These are phyloP conservation scores for Phoenicopterus ruber DNA, from an alignment of 2,113 vertebrate species.

Conservation along the genomic window DNA sequence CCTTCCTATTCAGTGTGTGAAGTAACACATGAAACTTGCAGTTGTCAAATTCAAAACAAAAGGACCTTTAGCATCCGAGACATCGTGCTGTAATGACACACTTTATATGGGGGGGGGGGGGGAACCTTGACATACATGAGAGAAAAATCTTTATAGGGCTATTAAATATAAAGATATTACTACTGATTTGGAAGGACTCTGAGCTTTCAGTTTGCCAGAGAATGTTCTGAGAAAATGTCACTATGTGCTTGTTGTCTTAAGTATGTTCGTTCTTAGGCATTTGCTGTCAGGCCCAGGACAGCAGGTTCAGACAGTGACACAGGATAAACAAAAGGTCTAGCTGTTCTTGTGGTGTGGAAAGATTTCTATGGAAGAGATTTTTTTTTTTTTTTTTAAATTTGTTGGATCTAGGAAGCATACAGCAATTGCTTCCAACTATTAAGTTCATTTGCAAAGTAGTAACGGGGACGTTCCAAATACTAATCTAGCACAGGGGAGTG, in stretches of 20 bases:
- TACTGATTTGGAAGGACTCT: not conserved
- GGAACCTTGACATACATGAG: not conserved
- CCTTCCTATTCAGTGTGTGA: not conserved
- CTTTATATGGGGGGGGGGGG: not conserved
- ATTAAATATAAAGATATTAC: not conserved
- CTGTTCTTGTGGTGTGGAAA: not conserved
- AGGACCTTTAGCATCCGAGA: not conserved
- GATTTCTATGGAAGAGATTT: not conserved
- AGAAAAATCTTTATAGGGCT: not conserved
- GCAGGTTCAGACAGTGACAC: not conserved
- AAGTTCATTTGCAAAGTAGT: not conserved
- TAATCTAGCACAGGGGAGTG: not conserved
- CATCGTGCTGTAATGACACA: too few relatives aligned
- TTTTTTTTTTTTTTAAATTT: not conserved
- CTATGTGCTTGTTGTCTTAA: accelerated
- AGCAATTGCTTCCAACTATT: not conserved
- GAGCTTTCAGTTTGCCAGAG: not conserved
- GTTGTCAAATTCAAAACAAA: not conserved
- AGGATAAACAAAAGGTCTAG: not conserved
- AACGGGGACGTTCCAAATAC: not conserved
- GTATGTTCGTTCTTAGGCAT: not conserved
- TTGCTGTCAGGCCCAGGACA: not conserved
- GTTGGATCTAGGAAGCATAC: not conserved
- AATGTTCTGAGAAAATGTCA: not conserved
- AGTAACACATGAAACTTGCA: not conserved